A percentile compares a stretch with the other conserved stretches of the same genome.
Conservation (phyloP, 2,113 vertebrate species). For the Rhegmatorhina hoffmannsi region DNA sequence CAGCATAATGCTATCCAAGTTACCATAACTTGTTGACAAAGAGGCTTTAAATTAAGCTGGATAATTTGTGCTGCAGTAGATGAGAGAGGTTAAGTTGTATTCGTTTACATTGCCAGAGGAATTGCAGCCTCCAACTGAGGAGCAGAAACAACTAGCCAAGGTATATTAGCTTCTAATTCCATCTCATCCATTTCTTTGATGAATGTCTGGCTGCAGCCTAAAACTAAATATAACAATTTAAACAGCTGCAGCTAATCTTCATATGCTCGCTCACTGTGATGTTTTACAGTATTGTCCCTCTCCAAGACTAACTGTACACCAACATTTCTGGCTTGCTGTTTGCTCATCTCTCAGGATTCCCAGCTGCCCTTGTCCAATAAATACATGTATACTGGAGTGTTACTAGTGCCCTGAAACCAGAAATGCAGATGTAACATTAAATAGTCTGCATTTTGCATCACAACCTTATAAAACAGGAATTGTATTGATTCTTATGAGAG, state of each 20-base stretch:
- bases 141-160: background rate
- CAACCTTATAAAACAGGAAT: background rate
- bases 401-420: background rate
- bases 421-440: background rate
- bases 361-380: conserved; percentile 15
- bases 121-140: background rate
- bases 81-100: background rate
- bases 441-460: background rate
- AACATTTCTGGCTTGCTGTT: background rate
- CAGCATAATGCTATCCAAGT: background rate
- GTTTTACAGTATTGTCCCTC: background rate
- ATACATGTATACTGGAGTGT: background rate
- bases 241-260: conserved; percentile 21
- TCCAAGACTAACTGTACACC: background rate
- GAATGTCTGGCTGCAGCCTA: background rate
- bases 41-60: background rate
- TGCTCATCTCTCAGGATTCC: background rate
- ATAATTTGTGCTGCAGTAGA: background rate
- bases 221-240: background rate
- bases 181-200: background rate
- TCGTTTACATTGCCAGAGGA: background rate
- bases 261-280: background rate
- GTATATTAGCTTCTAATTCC: background rate
- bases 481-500: background rate
- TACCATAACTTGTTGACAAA: background rate